A percentile compares a stretch with the other conserved stretches of the same genome.
Conservation (phyloP, 1,140 invertebrate species). For the Drosophila kanapiae region DNA sequence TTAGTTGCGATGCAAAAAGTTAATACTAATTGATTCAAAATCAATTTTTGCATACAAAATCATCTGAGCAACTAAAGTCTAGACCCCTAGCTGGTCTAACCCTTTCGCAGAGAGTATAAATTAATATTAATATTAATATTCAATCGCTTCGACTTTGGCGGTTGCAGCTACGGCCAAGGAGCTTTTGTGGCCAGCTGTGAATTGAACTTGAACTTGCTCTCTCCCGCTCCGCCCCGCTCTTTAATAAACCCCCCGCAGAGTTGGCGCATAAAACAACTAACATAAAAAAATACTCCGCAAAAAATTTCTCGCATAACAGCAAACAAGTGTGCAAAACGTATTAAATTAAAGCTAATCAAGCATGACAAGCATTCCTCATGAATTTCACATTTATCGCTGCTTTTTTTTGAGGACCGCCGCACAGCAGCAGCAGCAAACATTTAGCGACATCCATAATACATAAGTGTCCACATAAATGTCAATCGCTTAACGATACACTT, state of each 20-base stretch:
- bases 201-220: constrained; percentile 60
- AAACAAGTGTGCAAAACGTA: constrained; percentile 76
- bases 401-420: constrained; percentile 25
- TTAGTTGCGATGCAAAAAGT: not conserved
- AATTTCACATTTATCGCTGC: constrained; percentile 39
- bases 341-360: constrained; percentile 68
- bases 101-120: constrained; percentile 12
- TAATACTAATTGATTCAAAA: not conserved
- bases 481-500: constrained; percentile 58
- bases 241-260: not conserved
- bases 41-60: not conserved
- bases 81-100: not conserved
- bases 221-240: not conserved
- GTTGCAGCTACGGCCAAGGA: constrained; percentile 42
- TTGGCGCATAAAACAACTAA: constrained; percentile 40
- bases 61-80: not conserved
- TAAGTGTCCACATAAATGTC: constrained; percentile 24
- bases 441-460: constrained; percentile 16
- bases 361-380: constrained; percentile 43
- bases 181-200: constrained; percentile 50
- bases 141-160: constrained; percentile 53
- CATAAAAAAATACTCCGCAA: constrained; percentile 38
- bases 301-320: constrained; percentile 71
- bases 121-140: constrained; percentile 1
- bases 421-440: constrained; percentile 18